Evolutionary conservation across 2,888 invertebrate genomes (phyloP).

Genomic region (Sphaerophoria rueppellii): DNA sequence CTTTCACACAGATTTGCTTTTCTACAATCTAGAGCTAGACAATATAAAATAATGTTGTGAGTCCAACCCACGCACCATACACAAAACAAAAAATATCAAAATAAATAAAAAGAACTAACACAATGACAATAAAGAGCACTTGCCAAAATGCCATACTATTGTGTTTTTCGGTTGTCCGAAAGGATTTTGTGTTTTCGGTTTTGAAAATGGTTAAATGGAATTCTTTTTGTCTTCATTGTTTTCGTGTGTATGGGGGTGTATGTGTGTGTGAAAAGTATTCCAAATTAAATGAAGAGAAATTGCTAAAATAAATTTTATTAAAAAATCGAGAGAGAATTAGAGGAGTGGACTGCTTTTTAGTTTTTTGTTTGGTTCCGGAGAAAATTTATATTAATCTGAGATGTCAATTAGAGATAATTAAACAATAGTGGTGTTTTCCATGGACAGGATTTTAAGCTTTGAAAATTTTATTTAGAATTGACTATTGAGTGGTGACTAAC

Average conservation of each 20-base stretch:
- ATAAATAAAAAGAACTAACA: too few relatives aligned
- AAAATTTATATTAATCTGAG: too few relatives aligned
- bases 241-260: not conserved
- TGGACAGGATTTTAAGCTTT: too few relatives aligned
- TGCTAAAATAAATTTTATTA: conserved; percentile 40
- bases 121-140: not conserved
- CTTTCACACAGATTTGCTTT: conserved; percentile 39
- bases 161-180: conserved; percentile 21
- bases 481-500: too few relatives aligned
- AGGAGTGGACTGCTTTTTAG: too few relatives aligned
- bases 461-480: too few relatives aligned
- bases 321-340: not conserved
- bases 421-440: too few relatives aligned
- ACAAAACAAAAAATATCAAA: not conserved
- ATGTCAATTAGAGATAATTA: too few relatives aligned
- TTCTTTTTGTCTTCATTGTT: not conserved
- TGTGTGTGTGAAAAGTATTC: not conserved
- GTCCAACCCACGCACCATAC: not conserved
- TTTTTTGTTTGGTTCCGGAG: too few relatives aligned
- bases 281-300: conserved; percentile 43
- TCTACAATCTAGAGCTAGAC: not conserved
- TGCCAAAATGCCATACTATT: conserved; percentile 11
- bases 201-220: not conserved
- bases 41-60: not conserved
- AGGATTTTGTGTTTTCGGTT: conserved; percentile 4